Evolutionary conservation across 2,888 invertebrate genomes (phyloP), one percentile per base, ranked within the genome.

Genomic region (Callyntrura sp.): DNA sequence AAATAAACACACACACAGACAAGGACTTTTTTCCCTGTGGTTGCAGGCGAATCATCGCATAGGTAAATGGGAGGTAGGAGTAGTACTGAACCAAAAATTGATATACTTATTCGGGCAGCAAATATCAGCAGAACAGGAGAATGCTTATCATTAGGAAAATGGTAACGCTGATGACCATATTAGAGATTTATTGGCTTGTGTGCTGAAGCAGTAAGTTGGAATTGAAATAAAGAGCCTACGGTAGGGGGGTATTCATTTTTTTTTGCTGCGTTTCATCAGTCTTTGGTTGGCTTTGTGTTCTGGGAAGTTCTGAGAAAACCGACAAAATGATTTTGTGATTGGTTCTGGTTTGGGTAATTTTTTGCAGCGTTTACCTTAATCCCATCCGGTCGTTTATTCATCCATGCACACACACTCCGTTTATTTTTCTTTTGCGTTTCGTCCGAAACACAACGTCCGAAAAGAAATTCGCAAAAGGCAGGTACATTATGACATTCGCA

Each of bases 401-500:
- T 78, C 23, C 23, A 4, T 5, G 11, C 6, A n/a, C n/a, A n/a
- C n/a, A n/a, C n/a, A n/a, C n/a, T n/a, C n/a, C n/a, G 14, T 51
- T 60, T 79, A 60, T 79, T 79, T 76, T 76, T n/a, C n/a, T 51
- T 51, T 76, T 51, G 14, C 76, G 51, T 17, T 55, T 51, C 76
- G 8, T 25, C 51, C 25, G 23, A 51, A 14, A 25, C 25, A 55
- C 5, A 17, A 17, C 45, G n/a, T 48, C 12, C 23, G n/a, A 51
- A 25, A 62, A 76, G 3, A 48, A 2, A 73, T 11, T 17, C 1
- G 23, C n/a, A 17, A 73, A 73, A 73, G 9, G 17, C 14, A 62
- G 20, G 25, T 25, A 25, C n/a, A 62, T 35, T 65, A 28, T 65
- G 14, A 12, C 20, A 45, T 73, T 70, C 48, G 12, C 73, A 73